Base-by-base conservation (phyloP, 2,888 invertebrate species). In the Cetonia aurata region DNA sequence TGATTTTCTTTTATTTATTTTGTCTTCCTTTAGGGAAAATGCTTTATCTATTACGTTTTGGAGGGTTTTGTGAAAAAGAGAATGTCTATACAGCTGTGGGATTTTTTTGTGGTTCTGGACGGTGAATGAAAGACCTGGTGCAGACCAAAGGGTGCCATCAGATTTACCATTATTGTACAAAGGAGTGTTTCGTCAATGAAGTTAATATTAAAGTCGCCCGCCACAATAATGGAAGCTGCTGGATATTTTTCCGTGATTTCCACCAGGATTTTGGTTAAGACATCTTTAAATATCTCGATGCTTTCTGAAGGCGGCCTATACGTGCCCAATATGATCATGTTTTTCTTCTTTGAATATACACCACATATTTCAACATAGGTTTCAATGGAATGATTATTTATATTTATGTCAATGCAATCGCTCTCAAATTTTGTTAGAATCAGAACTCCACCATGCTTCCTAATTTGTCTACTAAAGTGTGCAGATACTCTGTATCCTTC, bases 261-360 rank as follows among this genome's bases (percentile, higher is more conserved):
- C 25, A 25, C 25, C 25, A 25, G 25, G 25, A 25, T 25, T 25
- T 25, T 25, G 25, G 25, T 25, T 25, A 25, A 3, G 25, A 25
- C 25, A 25, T 25, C 25, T 25, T 25, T 25, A 4, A 25, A 25
- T 25, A 25, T 4, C 13, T 56, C 33, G 13, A 56, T 13, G 13
- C 31, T 31, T n/a, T 25, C 56, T 56, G 13, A 9, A 31, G 56
- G 56, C 19, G 56, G 25, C 33, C 56, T 56, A 31, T 56, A 56
- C 25, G 25, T n/a, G 56, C 17, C 33, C 33, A 56, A 19, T 17
- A 56, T 25, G 10, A 56, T 25, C 17, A 56, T 31, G 13, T 56
- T 56, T 13, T 19, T 31, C 33, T 56, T 56, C 25, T 13, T 25
- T 25, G 4, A 25, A 25, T 17, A 56, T 13, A 56, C 56, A 56